Evolutionary conservation across 2,113 vertebrate species (phyloP).

Genomic region (Tichodroma muraria): DNA sequence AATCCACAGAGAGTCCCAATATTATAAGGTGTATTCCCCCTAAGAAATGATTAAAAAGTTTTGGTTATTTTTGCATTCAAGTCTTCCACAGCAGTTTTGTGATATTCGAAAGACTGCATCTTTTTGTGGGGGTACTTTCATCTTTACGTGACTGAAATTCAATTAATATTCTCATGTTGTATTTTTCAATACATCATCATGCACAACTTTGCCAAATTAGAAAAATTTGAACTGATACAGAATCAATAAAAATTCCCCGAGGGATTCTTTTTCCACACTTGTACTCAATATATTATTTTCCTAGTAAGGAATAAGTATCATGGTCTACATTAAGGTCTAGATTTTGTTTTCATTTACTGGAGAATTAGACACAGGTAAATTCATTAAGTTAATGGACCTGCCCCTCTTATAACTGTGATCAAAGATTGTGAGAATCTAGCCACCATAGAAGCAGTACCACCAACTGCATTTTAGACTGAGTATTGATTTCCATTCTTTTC

Average conservation of each 20-base stretch:
- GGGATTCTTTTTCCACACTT: not conserved
- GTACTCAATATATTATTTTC: not conserved
- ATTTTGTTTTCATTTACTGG: not conserved
- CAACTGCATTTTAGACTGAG: not conserved
- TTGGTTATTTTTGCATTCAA: not conserved
- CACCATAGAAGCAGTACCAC: not conserved
- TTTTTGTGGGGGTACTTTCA: not conserved
- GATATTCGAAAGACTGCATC: not conserved
- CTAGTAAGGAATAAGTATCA: not conserved
- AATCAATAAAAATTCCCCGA: conserved; percentile 41
- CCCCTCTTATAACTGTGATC: not conserved
- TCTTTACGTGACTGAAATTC: conserved; percentile 14
- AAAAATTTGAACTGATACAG: conserved; percentile 10
- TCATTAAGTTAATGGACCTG: not conserved
- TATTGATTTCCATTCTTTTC: not conserved
- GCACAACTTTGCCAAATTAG: not conserved
- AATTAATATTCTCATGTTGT: not conserved
- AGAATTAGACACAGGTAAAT: not conserved
- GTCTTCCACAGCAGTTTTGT: not conserved
- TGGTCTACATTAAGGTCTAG: not conserved
- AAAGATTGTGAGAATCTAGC: not conserved
- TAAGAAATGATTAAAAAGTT: not conserved
- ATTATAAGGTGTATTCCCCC: not conserved
- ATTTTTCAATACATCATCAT: conserved; percentile 5
- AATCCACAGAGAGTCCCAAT: not conserved